These are phyloP conservation scores for Pangasius mekongensis DNA, from an alignment of 2,797 vertebrate genomes.

Conservation along the genomic window DNA sequence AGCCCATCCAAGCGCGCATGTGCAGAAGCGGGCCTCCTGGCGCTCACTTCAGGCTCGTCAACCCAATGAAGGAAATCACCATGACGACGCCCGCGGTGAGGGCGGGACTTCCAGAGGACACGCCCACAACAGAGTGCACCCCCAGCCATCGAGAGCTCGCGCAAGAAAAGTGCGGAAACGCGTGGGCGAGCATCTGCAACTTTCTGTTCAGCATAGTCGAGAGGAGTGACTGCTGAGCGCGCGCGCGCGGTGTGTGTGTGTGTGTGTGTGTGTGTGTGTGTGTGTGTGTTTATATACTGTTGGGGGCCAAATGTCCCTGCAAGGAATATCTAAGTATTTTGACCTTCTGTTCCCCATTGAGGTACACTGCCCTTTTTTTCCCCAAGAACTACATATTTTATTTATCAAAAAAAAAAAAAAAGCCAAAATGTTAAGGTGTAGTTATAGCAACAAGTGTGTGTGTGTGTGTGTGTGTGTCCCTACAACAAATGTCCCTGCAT, in stretches of 20 bases:
- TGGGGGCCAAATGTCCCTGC: too few relatives aligned
- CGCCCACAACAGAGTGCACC: constrained; percentile 64
- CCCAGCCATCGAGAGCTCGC: constrained; percentile 72
- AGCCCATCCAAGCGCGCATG: constrained; percentile 74
- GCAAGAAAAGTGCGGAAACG: constrained; percentile 80
- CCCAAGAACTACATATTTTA: neutral
- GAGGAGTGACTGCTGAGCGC: constrained; percentile 75
- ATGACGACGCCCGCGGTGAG: neutral
- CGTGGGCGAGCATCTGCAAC: constrained; percentile 79
- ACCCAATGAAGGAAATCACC: neutral
- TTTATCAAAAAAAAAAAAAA: neutral
- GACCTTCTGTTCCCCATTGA: neutral
- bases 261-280: neutral
- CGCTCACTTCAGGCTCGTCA: constrained; percentile 75
- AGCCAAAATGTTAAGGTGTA: neutral
- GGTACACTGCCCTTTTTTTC: neutral
- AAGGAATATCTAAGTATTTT: neutral
- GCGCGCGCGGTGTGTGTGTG: neutral
- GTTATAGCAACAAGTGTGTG: neutral
- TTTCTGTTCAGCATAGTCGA: constrained; percentile 85
- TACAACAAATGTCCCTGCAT: neutral
- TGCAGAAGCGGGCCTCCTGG: constrained; percentile 79
- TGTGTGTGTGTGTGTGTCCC: neutral
- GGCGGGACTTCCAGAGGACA: neutral
- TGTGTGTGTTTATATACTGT: neutral